Percentiles rank a stretch among this genome's conserved stretches.
These are phyloP conservation scores for Casuarius casuarius DNA, from an alignment of 2,113 vertebrate species.

Conservation along the genomic window DNA sequence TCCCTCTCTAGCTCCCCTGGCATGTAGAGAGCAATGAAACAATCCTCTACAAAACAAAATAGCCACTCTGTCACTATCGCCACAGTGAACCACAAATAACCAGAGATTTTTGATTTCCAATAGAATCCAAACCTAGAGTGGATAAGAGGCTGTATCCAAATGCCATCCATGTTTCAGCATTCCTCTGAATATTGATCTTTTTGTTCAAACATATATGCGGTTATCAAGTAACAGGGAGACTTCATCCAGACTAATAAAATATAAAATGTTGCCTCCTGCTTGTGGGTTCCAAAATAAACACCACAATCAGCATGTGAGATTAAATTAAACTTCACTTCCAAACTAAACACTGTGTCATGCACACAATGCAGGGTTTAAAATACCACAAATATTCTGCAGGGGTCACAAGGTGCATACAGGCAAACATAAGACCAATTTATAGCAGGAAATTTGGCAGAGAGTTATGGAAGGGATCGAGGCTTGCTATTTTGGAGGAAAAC, in stretches of 20 bases:
- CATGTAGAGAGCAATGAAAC: not conserved
- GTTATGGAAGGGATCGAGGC: slow-evolving; percentile 3
- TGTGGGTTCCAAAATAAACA: slow-evolving; percentile 78
- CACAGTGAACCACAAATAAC: slow-evolving; percentile 24
- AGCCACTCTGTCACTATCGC: not conserved
- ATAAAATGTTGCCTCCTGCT: slow-evolving; percentile 73
- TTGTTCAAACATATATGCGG: slow-evolving; percentile 39
- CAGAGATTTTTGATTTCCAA: slow-evolving; percentile 3
- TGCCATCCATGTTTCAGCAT: slow-evolving; percentile 40
- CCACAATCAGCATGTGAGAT: slow-evolving; percentile 71
- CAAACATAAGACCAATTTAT: slow-evolving; percentile 61
- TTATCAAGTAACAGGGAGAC: slow-evolving; percentile 73
- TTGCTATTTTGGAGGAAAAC: slow-evolving; percentile 49
- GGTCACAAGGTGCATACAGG: slow-evolving; percentile 69
- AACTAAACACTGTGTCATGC: slow-evolving; percentile 77
- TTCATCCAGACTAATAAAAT: slow-evolving; percentile 74
- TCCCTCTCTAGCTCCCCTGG: not conserved
- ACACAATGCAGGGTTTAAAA: slow-evolving; percentile 69
- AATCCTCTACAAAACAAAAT: slow-evolving; percentile 21
- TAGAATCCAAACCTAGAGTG: slow-evolving; percentile 19
- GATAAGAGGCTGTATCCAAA: slow-evolving; percentile 39
- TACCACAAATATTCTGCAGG: slow-evolving; percentile 75
- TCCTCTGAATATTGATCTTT: slow-evolving; percentile 63
- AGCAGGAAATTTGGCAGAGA: slow-evolving; percentile 64
- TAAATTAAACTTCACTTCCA: slow-evolving; percentile 71